Percentiles rank a stretch among this genome's conserved stretches.
These are phyloP conservation scores for Stigmatopora nigra DNA, from an alignment of 2,113 vertebrate species.

Conservation along the genomic window DNA sequence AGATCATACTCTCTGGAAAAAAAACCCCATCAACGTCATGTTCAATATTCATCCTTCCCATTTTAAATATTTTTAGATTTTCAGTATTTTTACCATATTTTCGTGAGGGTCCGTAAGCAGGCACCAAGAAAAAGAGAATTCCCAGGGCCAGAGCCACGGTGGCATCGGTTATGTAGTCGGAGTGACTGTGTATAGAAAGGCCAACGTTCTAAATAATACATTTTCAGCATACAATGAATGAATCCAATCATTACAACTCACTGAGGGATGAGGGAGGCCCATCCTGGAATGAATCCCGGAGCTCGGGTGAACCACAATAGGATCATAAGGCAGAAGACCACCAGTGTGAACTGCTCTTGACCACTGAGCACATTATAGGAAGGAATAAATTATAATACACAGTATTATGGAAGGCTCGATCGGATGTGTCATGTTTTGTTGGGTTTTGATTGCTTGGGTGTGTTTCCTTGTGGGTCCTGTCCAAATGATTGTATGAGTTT, in stretches of 20 bases:
- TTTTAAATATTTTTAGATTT: neutral
- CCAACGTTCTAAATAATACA: no score
- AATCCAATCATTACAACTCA: conserved; percentile 58
- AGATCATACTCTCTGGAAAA: conserved; percentile 68
- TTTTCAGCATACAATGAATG: neutral
- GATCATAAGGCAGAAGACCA: conserved; percentile 80
- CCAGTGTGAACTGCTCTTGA: conserved; percentile 79
- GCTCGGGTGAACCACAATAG: conserved; percentile 83
- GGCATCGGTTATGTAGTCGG: conserved; percentile 77
- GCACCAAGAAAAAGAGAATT: conserved; percentile 82
- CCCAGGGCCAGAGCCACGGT: conserved; percentile 82
- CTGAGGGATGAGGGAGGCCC: conserved; percentile 78
- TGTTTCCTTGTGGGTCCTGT: no score
- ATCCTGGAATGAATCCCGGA: conserved; percentile 85
- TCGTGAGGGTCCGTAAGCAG: conserved; percentile 67
- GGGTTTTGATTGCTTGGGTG: no score
- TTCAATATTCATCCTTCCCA: neutral
- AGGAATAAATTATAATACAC: neutral
- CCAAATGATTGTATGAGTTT: no score
- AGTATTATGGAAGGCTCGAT: no score
- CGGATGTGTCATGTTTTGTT: no score
- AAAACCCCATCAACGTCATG: neutral
- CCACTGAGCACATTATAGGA: neutral
- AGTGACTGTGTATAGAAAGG: conserved; percentile 59
- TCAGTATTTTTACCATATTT: conserved; percentile 63